Conservation (phyloP, 2,888 invertebrate species). For the Nomada lathburiana region DNA sequence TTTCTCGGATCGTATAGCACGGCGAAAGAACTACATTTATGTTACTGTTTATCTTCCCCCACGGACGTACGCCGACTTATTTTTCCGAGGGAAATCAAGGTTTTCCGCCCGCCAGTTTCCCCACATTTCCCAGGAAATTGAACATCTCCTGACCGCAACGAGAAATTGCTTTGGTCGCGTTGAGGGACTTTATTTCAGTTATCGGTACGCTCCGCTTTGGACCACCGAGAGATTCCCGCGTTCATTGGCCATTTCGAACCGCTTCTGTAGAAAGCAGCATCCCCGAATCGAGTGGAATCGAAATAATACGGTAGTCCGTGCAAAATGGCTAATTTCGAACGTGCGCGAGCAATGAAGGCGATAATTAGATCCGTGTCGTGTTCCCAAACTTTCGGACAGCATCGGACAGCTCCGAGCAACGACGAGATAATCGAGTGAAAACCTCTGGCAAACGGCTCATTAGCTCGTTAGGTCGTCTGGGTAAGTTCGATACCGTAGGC, state of each 20-base stretch:
- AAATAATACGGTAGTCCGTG: neutral
- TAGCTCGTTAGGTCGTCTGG: conserved; percentile 5
- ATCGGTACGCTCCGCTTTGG: neutral
- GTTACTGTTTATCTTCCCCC: neutral
- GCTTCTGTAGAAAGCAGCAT: neutral
- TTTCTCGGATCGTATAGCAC: conserved; percentile 46
- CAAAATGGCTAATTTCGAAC: conserved; percentile 38
- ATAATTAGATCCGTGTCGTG: conserved; percentile 49
- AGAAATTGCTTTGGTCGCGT: neutral
- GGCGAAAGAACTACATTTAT: neutral
- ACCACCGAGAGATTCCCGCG: neutral
- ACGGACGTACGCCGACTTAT: neutral
- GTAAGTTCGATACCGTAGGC: neutral
- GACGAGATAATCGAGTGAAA: conserved; percentile 51
- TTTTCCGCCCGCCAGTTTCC: neutral
- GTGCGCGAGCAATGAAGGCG: conserved; percentile 36
- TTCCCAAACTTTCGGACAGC: conserved; percentile 41
- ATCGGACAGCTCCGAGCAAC: conserved; percentile 16
- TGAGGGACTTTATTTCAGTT: neutral
- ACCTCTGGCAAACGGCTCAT: conserved; percentile 30
- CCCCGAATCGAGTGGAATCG: neutral
- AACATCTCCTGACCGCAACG: neutral
- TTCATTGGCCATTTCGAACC: neutral
- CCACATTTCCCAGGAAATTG: neutral
- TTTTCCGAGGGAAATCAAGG: conserved; percentile 30